Evolutionary conservation across 2,113 vertebrate species (phyloP).

Genomic region (Python bivittatus): DNA sequence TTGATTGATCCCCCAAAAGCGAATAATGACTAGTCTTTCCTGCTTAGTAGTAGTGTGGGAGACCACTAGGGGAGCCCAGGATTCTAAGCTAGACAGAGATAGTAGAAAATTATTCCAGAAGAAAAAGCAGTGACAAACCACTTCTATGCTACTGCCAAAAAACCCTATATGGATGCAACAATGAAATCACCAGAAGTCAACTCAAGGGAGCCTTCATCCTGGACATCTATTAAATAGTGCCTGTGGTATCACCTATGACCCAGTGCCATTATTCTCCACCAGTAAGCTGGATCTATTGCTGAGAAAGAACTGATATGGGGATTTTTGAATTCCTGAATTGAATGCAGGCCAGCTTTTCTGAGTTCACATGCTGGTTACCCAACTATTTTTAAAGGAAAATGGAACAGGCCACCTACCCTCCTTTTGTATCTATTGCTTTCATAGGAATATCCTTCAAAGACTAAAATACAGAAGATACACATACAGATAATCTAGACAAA

Average conservation of each 20-base stretch:
- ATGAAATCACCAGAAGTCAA: neutral
- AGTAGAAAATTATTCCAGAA: neutral
- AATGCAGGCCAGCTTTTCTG: neutral
- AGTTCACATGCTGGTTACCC: neutral
- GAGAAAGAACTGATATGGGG: neutral
- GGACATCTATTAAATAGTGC: neutral
- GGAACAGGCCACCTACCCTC: neutral
- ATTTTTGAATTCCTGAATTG: neutral
- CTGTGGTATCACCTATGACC: neutral
- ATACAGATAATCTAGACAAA: neutral
- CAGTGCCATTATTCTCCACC: neutral
- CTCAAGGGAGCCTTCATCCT: neutral
- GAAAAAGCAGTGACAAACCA: neutral
- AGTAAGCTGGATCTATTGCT: neutral
- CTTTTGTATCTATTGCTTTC: neutral
- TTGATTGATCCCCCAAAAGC: neutral
- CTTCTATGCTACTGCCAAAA: neutral
- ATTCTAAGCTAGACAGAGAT: neutral
- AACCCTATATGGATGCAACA: neutral
- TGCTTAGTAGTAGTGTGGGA: neutral
- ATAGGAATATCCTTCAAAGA: neutral
- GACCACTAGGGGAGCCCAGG: neutral
- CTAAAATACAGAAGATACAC: neutral
- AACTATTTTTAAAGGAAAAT: neutral
- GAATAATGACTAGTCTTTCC: neutral